Base-by-base conservation (phyloP, 1,140 invertebrate genomes). In the Achroia grisella region DNA sequence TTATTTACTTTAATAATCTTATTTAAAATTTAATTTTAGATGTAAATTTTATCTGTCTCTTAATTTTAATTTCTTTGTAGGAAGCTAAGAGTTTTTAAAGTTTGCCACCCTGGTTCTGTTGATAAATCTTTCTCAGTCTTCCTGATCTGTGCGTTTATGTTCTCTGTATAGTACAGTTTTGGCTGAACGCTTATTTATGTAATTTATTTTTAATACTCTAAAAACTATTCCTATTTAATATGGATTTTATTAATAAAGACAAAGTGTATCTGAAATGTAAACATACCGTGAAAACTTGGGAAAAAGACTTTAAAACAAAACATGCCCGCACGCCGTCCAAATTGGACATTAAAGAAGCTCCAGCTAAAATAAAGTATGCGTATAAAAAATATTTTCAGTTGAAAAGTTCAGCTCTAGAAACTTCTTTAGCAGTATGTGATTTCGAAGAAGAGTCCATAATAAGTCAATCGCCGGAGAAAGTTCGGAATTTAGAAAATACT, bases 301-400 rank as follows among this genome's bases (percentile, higher is more conserved):
- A 94, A 78, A 92, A 90, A 56, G 87, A 91, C 33, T 95, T 94
- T 65, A 92, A 90, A 62, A 88, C 89, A 58, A 88, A 88, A 57
- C 72, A 90, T 73, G 89, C 89, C 33, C 86, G 91, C 12, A 89
- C 90, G 52, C 93, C 93, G 1, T 92, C 90, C 0, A 95, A 93
- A 90, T 89, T 91, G 72, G 94, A 96, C 68, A 94, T 95, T 32
- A 90, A 90, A 60, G 89, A 90, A 74, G 93, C 94, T 13, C 88
- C 91, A 11, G 63, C 80, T 28, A 88, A 89, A 42, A 92, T 95
- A 32, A 89, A 90, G 61, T 87, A 92, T 64, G 91, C 93, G 0
- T 95, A 96, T 56, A 93, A 93, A 78, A 91, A 89, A 55, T 95
- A 95, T 74, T 94, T 92, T 85, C 88, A 92, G 56, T 64, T 94